Evolutionary conservation across 2,113 vertebrate species (phyloP).

Genomic region (Bufo gargarizans): DNA sequence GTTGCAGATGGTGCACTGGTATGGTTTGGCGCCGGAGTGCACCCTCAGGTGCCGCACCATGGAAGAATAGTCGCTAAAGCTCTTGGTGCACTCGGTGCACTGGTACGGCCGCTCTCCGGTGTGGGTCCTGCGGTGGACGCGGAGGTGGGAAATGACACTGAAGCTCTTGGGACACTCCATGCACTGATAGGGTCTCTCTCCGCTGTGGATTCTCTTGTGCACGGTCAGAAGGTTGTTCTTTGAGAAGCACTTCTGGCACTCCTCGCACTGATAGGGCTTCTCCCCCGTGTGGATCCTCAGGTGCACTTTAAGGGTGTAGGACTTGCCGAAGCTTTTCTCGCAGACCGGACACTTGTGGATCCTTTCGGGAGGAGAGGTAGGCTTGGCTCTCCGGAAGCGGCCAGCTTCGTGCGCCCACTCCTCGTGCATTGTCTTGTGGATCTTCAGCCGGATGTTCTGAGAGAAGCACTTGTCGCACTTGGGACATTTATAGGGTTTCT

Average conservation of each 20-base stretch:
- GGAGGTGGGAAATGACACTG: constrained; percentile 46
- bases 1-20: constrained; percentile 34
- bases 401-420: constrained; percentile 38
- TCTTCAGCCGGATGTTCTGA: constrained; percentile 20
- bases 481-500: constrained; percentile 2
- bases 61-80: constrained; percentile 49
- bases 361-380: background rate
- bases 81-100: constrained; percentile 40
- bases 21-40: constrained; percentile 44
- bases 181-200: constrained; percentile 46
- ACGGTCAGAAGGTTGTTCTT: constrained; percentile 50
- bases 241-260: constrained; percentile 47
- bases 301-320: constrained; percentile 47
- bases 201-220: constrained; percentile 48
- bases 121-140: constrained; percentile 44
- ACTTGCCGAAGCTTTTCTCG: constrained; percentile 42
- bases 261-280: constrained; percentile 40
- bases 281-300: constrained; percentile 52
- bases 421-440: constrained; percentile 31
- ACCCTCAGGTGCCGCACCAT: constrained; percentile 48
- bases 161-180: constrained; percentile 45
- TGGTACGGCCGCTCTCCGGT: constrained; percentile 41
- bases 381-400: constrained; percentile 19
- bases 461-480: constrained; percentile 18
- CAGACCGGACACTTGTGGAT: constrained; percentile 41